A percentile compares a stretch with the other conserved stretches of the same genome.
phyloP scores from a whole-genome alignment of 2,113 vertebrate genomes.

The Podocnemis expansa region DNA sequence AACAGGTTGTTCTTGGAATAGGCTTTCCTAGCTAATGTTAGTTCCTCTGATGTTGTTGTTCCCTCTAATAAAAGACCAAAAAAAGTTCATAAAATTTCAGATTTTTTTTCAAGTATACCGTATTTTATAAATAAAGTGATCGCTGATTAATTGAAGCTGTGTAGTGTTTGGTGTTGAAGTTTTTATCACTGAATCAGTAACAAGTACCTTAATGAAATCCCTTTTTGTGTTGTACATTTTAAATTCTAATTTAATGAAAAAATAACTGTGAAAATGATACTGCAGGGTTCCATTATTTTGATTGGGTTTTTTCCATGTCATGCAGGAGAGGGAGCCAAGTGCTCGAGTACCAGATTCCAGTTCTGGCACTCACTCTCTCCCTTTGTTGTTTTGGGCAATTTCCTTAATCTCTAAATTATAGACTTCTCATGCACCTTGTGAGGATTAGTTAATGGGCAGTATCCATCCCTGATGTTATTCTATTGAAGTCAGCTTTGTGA shows the following conservation, averaged over 20 bases:
- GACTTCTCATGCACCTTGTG: not conserved
- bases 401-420: not conserved
- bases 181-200: not conserved
- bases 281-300: not conserved
- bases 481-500: not conserved
- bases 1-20: not conserved
- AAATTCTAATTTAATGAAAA: accelerated
- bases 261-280: not conserved
- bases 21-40: not conserved
- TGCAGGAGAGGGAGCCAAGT: slow-evolving; percentile 56
- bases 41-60: not conserved
- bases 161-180: not conserved
- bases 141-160: not conserved
- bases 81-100: not conserved
- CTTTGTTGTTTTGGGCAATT: not conserved
- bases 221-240: not conserved
- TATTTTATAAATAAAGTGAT: not conserved
- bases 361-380: not conserved
- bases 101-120: not conserved
- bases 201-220: not conserved
- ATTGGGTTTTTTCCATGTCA: not conserved
- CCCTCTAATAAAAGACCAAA: not conserved
- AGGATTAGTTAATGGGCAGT: not conserved
- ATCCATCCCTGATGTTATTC: not conserved
- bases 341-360: not conserved